Evolutionary conservation across 2,797 vertebrate species (phyloP).

Genomic region (Uromys caudimaculatus): DNA sequence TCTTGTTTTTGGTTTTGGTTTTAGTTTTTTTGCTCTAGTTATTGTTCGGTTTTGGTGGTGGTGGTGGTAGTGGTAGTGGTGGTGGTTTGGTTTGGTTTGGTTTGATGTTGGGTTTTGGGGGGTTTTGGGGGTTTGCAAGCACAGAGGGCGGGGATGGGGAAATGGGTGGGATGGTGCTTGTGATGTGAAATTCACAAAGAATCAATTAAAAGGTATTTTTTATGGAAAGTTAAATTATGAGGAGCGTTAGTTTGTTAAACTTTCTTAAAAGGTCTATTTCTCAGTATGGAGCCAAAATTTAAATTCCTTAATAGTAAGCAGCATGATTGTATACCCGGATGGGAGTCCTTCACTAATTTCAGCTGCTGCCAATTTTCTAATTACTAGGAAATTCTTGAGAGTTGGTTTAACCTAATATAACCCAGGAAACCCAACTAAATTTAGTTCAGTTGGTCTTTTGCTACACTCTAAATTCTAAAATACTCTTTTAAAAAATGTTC

Average conservation of each 20-base stretch:
- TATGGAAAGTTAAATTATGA: background rate
- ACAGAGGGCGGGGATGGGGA: background rate
- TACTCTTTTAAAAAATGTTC: background rate
- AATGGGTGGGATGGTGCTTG: background rate
- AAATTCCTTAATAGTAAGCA: slow-evolving; percentile 11
- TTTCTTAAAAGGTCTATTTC: background rate
- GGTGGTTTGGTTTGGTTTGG: background rate
- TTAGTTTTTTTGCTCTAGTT: background rate
- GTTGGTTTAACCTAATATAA: background rate
- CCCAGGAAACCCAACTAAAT: background rate
- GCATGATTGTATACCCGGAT: background rate
- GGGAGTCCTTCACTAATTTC: background rate
- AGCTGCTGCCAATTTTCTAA: background rate
- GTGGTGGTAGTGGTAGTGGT: background rate
- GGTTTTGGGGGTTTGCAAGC: background rate
- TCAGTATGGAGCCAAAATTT: background rate
- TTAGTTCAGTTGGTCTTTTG: slow-evolving; percentile 7
- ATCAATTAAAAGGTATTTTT: background rate
- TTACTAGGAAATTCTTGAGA: background rate
- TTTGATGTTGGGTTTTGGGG: background rate
- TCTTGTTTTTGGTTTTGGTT: background rate
- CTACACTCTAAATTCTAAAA: background rate
- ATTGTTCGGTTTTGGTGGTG: background rate
- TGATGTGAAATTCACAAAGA: background rate
- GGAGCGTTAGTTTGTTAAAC: background rate